These are phyloP conservation scores for Serinus canaria DNA, from an alignment of 2,113 vertebrate genomes.

Conservation along the genomic window DNA sequence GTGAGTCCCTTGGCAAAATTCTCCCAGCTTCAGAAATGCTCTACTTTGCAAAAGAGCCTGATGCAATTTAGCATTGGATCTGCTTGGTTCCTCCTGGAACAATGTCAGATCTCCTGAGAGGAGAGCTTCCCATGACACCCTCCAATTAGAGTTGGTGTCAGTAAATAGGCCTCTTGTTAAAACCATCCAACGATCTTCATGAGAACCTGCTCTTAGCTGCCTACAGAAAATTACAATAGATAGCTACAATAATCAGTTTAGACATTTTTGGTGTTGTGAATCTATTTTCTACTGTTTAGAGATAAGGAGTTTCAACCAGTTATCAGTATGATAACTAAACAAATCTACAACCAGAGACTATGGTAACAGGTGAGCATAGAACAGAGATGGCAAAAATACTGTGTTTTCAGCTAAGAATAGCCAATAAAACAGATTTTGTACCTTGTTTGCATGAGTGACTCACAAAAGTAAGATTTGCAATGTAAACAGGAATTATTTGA, in stretches of 20 bases:
- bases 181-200: not conserved
- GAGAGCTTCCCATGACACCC: not conserved
- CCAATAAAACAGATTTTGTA: not conserved
- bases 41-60: not conserved
- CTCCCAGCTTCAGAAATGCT: conserved; percentile 3
- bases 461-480: not conserved
- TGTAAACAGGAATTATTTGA: not conserved
- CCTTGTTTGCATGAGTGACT: not conserved
- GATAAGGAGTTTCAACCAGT: not conserved
- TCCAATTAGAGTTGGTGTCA: not conserved
- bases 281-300: not conserved
- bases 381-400: not conserved
- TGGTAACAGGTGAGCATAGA: not conserved
- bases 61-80: not conserved
- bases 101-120: not conserved
- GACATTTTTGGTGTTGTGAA: not conserved
- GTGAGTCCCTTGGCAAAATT: not conserved
- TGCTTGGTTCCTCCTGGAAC: not conserved
- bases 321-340: not conserved
- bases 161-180: not conserved
- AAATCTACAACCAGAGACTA: not conserved
- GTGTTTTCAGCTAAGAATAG: not conserved
- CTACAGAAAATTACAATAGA: not conserved
- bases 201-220: not conserved
- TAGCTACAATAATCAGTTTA: not conserved